These are phyloP conservation scores for Cossypha heuglini DNA, from an alignment of 2,797 vertebrate species.

Conservation along the genomic window DNA sequence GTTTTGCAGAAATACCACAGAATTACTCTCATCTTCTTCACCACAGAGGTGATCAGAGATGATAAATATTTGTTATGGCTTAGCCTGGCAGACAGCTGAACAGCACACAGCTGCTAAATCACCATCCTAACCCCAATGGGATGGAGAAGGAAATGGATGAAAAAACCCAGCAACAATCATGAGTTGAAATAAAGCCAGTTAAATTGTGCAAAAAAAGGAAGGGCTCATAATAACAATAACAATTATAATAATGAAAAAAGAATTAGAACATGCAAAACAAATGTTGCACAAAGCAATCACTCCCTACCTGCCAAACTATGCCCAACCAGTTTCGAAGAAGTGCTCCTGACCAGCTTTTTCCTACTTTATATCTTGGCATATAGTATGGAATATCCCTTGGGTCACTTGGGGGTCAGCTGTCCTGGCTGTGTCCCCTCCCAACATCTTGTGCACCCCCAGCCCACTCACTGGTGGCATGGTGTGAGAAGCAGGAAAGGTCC, in stretches of 20 bases:
- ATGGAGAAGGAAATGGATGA: neutral
- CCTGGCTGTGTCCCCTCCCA: neutral
- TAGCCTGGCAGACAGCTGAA: neutral
- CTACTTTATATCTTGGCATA: neutral
- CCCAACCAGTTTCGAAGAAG: neutral
- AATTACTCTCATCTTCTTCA: neutral
- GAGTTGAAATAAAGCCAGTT: neutral
- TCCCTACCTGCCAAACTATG: neutral
- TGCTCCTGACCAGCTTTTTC: neutral
- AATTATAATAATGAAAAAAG: neutral
- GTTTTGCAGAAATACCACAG: neutral
- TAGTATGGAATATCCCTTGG: neutral
- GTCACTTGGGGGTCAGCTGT: neutral
- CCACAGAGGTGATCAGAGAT: neutral
- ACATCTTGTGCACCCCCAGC: too few species aligned
- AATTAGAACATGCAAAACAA: neutral
- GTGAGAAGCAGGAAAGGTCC: neutral
- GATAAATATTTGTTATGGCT: neutral
- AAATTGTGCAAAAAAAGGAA: neutral
- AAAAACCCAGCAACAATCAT: accelerated
- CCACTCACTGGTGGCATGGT: neutral
- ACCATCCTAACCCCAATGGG: neutral
- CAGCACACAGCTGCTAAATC: neutral
- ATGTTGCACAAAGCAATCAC: neutral
- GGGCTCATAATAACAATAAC: neutral